Percentiles rank a stretch among this genome's conserved stretches.
These are phyloP conservation scores for Fistularia commersonii DNA, from an alignment of 2,797 vertebrate genomes.

Conservation along the genomic window DNA sequence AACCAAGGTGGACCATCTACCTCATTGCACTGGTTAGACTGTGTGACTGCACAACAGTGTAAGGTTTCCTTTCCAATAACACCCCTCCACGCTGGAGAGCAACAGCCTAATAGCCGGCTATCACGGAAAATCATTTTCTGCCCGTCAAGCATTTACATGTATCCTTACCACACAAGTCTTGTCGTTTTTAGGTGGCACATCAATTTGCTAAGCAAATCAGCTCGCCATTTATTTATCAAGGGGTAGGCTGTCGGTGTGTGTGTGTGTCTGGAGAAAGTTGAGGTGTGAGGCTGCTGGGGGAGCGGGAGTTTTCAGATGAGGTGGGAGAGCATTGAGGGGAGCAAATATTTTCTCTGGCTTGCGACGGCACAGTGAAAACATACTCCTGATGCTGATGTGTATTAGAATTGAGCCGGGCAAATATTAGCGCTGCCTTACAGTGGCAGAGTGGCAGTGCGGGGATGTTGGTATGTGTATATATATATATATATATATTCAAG, in stretches of 20 bases:
- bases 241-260: slow-evolving; percentile 38
- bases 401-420: slow-evolving; percentile 74
- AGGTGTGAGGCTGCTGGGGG: slow-evolving; percentile 6
- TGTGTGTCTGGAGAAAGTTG: slow-evolving; percentile 40
- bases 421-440: slow-evolving; percentile 72
- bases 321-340: slow-evolving; percentile 42
- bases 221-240: slow-evolving; percentile 65
- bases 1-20: slow-evolving; percentile 45
- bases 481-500: slow-evolving; percentile 14
- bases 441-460: slow-evolving; percentile 49
- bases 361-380: slow-evolving; percentile 65
- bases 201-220: slow-evolving; percentile 77
- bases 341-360: slow-evolving; percentile 77
- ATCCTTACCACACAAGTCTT: slow-evolving; percentile 68
- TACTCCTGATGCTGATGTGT: slow-evolving; percentile 70
- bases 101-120: slow-evolving; percentile 51
- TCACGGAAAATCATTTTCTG: slow-evolving; percentile 66
- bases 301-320: slow-evolving; percentile 22
- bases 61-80: slow-evolving; percentile 68
- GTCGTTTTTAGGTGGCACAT: slow-evolving; percentile 63
- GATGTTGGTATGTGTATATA: slow-evolving; percentile 14
- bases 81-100: slow-evolving; percentile 43
- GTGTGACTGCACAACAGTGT: slow-evolving; percentile 40
- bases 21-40: slow-evolving; percentile 35
- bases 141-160: slow-evolving; percentile 69